Conservation (phyloP, 2,797 vertebrate genomes). For the Picus viridis region DNA sequence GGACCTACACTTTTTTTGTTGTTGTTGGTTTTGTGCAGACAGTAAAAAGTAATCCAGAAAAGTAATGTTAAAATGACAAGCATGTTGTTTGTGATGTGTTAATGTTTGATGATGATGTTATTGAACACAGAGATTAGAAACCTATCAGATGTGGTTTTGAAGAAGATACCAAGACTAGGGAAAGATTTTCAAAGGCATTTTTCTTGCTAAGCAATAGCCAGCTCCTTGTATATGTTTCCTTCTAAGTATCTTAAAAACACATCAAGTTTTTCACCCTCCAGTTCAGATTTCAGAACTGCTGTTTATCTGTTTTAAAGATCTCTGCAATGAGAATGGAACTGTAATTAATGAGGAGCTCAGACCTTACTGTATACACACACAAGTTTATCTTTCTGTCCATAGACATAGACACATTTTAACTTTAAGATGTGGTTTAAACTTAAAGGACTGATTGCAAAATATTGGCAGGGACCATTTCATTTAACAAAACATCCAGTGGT, state of each 20-base stretch:
- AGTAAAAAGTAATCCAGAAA: conserved; percentile 63
- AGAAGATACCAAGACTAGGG: conserved; percentile 77
- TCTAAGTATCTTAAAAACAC: conserved; percentile 70
- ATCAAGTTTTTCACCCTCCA: conserved; percentile 28
- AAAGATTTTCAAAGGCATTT: conserved; percentile 80
- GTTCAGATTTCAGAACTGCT: conserved; percentile 53
- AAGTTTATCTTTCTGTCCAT: conserved; percentile 37
- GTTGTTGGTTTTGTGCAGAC: background rate
- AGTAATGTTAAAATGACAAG: conserved; percentile 84
- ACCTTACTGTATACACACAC: background rate
- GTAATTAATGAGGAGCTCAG: conserved; percentile 51
- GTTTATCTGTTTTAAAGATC: conserved; percentile 62
- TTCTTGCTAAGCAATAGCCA: conserved; percentile 83
- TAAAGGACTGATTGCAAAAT: conserved; percentile 59
- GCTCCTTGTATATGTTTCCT: conserved; percentile 78
- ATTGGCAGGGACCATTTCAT: conserved; percentile 25
- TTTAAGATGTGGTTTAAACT: conserved; percentile 35
- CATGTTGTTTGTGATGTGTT: conserved; percentile 79
- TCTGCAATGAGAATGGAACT: conserved; percentile 14
- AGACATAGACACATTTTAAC: background rate
- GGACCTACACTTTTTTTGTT: conserved; percentile 23
- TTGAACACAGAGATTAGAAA: conserved; percentile 86
- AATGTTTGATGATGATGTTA: conserved; percentile 85
- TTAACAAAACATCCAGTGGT: conserved; percentile 56
- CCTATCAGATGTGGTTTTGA: conserved; percentile 86